A percentile compares a stretch with the other conserved stretches of the same genome.
Evolutionary conservation across 2,797 vertebrate genomes (phyloP).

Genomic region (Betta splendens): DNA sequence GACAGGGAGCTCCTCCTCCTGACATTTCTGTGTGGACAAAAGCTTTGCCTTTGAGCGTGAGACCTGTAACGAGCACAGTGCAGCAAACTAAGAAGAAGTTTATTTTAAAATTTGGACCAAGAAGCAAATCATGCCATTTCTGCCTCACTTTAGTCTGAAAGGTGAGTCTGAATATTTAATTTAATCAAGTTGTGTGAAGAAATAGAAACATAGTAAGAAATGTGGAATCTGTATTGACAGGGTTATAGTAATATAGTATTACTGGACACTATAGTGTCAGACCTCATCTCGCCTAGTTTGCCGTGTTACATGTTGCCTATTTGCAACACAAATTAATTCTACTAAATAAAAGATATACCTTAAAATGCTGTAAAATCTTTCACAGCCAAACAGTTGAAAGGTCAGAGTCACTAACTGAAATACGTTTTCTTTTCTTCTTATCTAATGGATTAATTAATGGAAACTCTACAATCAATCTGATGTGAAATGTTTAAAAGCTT

Average conservation of each 20-base stretch:
- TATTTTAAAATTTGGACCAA: conserved; percentile 15
- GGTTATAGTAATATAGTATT: neutral
- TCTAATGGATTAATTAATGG: neutral
- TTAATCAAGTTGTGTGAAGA: conserved; percentile 9
- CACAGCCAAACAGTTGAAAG: conserved; percentile 16
- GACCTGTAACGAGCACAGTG: conserved; percentile 40
- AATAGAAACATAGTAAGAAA: neutral
- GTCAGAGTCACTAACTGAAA: conserved; percentile 17
- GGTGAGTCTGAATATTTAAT: conserved; percentile 59
- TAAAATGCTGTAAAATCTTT: conserved; percentile 20
- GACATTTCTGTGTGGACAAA: conserved; percentile 47
- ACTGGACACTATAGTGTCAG: neutral
- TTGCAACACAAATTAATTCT: neutral
- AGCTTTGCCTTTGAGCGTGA: conserved; percentile 37
- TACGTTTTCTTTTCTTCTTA: conserved; percentile 27
- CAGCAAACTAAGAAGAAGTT: conserved; percentile 48
- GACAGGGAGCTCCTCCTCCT: conserved; percentile 70
- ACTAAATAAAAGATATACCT: neutral
- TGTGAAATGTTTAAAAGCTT: no score
- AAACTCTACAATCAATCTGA: conserved; percentile 5
- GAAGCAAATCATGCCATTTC: conserved; percentile 61
- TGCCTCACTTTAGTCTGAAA: conserved; percentile 39
- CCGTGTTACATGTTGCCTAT: neutral
- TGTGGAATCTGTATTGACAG: neutral
- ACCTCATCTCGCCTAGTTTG: neutral